These are phyloP conservation scores for Sylvicola cinctus DNA, from an alignment of 2,888 invertebrate species.

Conservation along the genomic window DNA sequence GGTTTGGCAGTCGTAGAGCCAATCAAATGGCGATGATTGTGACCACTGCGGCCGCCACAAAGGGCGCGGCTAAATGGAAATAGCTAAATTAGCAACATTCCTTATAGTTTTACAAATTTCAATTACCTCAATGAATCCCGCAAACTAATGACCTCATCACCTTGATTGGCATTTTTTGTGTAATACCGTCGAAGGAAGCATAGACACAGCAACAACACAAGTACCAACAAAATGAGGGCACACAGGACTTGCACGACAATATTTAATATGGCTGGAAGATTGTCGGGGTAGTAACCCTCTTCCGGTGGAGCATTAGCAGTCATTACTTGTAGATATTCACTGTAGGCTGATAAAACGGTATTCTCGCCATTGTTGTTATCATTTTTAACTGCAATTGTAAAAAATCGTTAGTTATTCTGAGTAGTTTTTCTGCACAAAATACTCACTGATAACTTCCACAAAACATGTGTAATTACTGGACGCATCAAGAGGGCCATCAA, in stretches of 20 bases:
- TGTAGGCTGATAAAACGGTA: conserved; percentile 40
- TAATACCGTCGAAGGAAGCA: conserved; percentile 43
- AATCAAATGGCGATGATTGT: conserved; percentile 42
- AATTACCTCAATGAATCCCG: conserved; percentile 41
- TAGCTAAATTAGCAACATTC: neutral
- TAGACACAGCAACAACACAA: conserved; percentile 38
- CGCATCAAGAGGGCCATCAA: conserved; percentile 55
- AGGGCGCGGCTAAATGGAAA: conserved; percentile 16
- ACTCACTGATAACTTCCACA: conserved; percentile 59
- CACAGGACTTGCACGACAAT: conserved; percentile 47
- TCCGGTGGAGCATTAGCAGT: conserved; percentile 39
- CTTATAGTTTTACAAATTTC: conserved; percentile 1
- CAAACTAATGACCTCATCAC: conserved; percentile 45
- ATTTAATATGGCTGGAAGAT: conserved; percentile 29
- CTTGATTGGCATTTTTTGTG: conserved; percentile 38
- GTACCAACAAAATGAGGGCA: conserved; percentile 37
- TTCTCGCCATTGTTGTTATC: conserved; percentile 14
- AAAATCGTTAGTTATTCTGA: neutral
- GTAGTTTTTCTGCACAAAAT: conserved; percentile 1
- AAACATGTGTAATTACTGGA: conserved; percentile 70
- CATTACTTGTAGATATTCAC: conserved; percentile 51
- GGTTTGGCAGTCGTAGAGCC: conserved; percentile 38
- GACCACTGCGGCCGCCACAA: conserved; percentile 23
- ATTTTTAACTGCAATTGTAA: conserved; percentile 3
- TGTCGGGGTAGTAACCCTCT: conserved; percentile 22